Evolutionary conservation across 35 echinoderm and acorn worm genomes (phyloP).

Genomic region (Nesometra sesokonis): DNA sequence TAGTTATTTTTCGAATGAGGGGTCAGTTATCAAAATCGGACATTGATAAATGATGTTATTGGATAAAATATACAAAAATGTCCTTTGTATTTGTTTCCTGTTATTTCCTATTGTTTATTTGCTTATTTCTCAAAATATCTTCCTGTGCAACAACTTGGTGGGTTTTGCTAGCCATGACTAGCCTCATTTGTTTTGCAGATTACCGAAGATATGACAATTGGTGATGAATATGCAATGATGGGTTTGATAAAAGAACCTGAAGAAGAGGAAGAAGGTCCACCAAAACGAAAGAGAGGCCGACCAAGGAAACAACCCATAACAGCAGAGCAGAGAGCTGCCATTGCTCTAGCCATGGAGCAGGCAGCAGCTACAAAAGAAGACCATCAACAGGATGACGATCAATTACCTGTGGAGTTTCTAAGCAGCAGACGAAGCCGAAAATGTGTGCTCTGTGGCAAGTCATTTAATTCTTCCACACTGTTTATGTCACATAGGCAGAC

Average conservation of each 20-base stretch:
- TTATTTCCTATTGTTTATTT: too few species aligned
- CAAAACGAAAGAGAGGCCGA: conserved; percentile 30
- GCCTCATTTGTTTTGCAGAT: conserved; percentile 41
- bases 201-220: conserved; percentile 66
- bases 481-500: conserved; percentile 79
- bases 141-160: too few species aligned
- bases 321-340: conserved; percentile 37
- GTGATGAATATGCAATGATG: conserved; percentile 59
- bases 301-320: conserved; percentile 43
- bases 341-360: not conserved
- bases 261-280: conserved; percentile 19
- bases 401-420: conserved; percentile 3
- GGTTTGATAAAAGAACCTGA: conserved; percentile 39
- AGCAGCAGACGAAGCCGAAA: conserved; percentile 44
- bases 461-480: conserved; percentile 51
- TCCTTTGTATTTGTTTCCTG: too few species aligned
- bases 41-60: too few species aligned
- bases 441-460: conserved; percentile 61
- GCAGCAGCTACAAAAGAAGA: not conserved
- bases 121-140: too few species aligned
- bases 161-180: too few species aligned
- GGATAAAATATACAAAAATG: too few species aligned
- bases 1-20: too few species aligned
- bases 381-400: not conserved
- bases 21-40: too few species aligned